Evolutionary conservation across 2,797 vertebrate genomes (phyloP), one percentile per base, ranked within the genome.

Genomic region (Morus bassanus): DNA sequence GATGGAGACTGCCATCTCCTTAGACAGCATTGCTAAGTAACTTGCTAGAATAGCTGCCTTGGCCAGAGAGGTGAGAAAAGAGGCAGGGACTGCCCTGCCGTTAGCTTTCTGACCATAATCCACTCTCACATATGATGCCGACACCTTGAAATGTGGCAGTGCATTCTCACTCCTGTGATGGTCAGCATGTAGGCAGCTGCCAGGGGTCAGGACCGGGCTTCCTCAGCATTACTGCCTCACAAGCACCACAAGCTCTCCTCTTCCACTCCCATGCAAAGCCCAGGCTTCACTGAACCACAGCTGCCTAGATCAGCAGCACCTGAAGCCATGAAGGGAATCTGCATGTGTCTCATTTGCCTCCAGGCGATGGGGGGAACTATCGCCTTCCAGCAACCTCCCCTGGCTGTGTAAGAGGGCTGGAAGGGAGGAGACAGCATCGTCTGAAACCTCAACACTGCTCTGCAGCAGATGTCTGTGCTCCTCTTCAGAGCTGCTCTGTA

Each of bases 361-460:
- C 0, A 0, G 28, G 80, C 1, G 1, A 67, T 11, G 10, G 37
- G 18, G 22, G 19, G 16, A 89, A 60, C 28, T 41, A 72, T 17
- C 6, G 6, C n/a, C 61, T 74, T 76, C 37, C 54, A 81, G 65
- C 46, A 88, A 21, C 67, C n/a, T 48, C 68, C 46, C 33, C 9
- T 8, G 61, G 59, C 59, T 12, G 3, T 0, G 1, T 11, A 57
- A 82, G 59, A 39, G 39, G 46, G 37, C 45, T 54, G 46, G 61
- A 65, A 76, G 28, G 45, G 59, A 77, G 24, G 15, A 85, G 54
- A 54, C 0, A 3, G 59, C 70, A 79, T 22, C 0, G 0, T 39
- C 54, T 57, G 51, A 72, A 90, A 89, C 54, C 23, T 10, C 41
- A 37, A 18, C 1, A 3, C 41, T 57, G 68, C 53, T 63, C 73